Evolutionary conservation across 2,888 invertebrate genomes (phyloP).

Genomic region (Phaedon cochleariae): DNA sequence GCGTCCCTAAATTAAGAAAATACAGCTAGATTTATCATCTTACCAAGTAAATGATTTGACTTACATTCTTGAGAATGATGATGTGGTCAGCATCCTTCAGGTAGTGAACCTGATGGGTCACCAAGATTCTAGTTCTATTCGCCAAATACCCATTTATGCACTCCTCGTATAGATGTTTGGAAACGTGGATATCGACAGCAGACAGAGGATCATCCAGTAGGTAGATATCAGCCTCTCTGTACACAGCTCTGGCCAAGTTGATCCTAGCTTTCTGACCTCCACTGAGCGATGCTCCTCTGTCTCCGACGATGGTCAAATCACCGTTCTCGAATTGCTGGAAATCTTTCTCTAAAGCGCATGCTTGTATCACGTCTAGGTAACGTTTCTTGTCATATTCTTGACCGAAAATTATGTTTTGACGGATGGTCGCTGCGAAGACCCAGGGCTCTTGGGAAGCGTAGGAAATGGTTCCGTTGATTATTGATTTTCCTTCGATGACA

Average conservation of each 20-base stretch:
- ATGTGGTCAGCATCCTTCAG: slow-evolving; percentile 73
- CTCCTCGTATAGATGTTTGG: slow-evolving; percentile 78
- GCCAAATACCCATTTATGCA: slow-evolving; percentile 75
- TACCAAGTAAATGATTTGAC: slow-evolving; percentile 40
- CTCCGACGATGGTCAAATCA: slow-evolving; percentile 82
- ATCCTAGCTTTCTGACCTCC: slow-evolving; percentile 85
- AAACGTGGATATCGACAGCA: slow-evolving; percentile 79
- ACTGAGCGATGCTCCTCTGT: slow-evolving; percentile 79
- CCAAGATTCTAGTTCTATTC: slow-evolving; percentile 76
- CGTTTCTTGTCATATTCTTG: slow-evolving; percentile 68
- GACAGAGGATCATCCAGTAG: slow-evolving; percentile 81
- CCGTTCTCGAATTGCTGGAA: slow-evolving; percentile 76
- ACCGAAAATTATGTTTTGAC: slow-evolving; percentile 88
- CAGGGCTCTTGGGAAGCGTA: slow-evolving; percentile 89
- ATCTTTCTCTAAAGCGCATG: slow-evolving; percentile 77
- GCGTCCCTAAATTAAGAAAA: slow-evolving; percentile 55
- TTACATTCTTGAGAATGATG: slow-evolving; percentile 70
- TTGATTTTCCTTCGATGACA: slow-evolving; percentile 68
- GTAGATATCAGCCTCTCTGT: slow-evolving; percentile 79
- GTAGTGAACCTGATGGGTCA: slow-evolving; percentile 89
- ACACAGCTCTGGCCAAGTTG: slow-evolving; percentile 74
- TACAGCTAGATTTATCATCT: background rate
- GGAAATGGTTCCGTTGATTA: slow-evolving; percentile 70
- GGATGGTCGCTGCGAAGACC: slow-evolving; percentile 78
- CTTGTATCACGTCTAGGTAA: slow-evolving; percentile 68